phyloP scores from a whole-genome alignment of 2,113 vertebrate species.

The Pelobates fuscus region DNA sequence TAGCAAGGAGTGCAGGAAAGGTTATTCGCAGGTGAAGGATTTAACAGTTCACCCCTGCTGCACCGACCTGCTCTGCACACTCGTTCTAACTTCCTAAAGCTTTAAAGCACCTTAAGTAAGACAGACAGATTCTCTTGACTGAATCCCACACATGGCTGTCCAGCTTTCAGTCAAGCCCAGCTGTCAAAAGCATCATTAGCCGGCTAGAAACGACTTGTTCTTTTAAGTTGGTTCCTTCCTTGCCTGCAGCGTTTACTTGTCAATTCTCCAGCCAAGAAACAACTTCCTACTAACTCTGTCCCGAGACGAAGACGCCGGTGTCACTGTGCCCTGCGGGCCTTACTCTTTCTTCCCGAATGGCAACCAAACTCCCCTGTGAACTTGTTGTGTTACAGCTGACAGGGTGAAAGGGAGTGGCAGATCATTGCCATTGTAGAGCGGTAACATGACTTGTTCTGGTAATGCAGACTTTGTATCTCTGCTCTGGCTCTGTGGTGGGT shows the following conservation, averaged over 20 bases:
- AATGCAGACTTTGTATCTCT: background rate
- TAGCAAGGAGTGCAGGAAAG: slow-evolving; percentile 1
- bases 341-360: background rate
- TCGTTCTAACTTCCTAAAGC: slow-evolving; percentile 1
- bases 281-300: slow-evolving; percentile 40
- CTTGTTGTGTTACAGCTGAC: background rate
- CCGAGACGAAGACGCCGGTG: slow-evolving; percentile 18
- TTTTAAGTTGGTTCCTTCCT: slow-evolving; percentile 42
- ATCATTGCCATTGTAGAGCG: background rate
- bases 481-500: too few relatives aligned
- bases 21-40: slow-evolving; percentile 49
- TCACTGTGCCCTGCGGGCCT: slow-evolving; percentile 23
- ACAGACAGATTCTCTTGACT: slow-evolving; percentile 13
- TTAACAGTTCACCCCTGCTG: slow-evolving; percentile 35
- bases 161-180: slow-evolving; percentile 10
- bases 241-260: slow-evolving; percentile 33
- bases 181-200: slow-evolving; percentile 43
- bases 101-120: slow-evolving; percentile 20
- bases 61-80: slow-evolving; percentile 16
- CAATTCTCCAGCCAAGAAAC: slow-evolving; percentile 42
- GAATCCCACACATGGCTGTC: slow-evolving; percentile 31
- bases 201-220: slow-evolving; percentile 50
- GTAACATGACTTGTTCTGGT: background rate
- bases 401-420: background rate
- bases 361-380: background rate